phyloP scores from a whole-genome alignment of 2,888 invertebrate species.

The Acholoe squamosa region DNA sequence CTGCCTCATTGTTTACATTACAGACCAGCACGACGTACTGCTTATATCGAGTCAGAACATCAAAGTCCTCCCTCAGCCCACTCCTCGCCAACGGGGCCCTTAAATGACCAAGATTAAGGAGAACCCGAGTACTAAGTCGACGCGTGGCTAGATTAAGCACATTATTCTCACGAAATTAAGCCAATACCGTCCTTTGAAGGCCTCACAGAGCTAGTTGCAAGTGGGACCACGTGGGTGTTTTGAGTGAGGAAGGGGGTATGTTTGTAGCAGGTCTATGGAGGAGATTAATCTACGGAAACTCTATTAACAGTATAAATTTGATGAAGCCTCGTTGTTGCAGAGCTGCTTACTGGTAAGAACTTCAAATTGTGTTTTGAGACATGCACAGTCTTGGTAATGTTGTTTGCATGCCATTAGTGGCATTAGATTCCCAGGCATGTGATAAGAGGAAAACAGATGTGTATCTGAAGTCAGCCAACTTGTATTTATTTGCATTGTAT shows the following conservation, averaged over 20 bases:
- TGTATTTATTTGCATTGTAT: too few species aligned
- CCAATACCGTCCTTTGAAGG: constrained; percentile 12
- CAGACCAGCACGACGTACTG: background rate
- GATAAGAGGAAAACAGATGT: too few species aligned
- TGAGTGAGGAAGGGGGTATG: background rate
- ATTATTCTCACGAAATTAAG: constrained; percentile 17
- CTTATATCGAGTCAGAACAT: constrained; percentile 9
- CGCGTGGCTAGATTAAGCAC: constrained; percentile 27
- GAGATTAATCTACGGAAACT: constrained; percentile 2
- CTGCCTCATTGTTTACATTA: background rate
- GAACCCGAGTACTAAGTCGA: constrained; percentile 1
- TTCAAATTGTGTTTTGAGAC: too few species aligned
- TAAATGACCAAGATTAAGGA: constrained; percentile 33
- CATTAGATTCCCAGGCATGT: too few species aligned
- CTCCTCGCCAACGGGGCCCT: background rate
- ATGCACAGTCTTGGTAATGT: too few species aligned
- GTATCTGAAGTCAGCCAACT: too few species aligned
- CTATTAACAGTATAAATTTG: constrained; percentile 23
- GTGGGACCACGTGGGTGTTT: background rate
- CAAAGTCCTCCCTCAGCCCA: background rate
- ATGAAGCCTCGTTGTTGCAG: too few species aligned
- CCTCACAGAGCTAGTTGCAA: background rate
- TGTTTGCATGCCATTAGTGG: too few species aligned
- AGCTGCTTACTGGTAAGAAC: too few species aligned
- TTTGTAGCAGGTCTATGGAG: background rate